phyloP scores from a whole-genome alignment of 2,113 vertebrate species.

The Sclerurus mexicanus region DNA sequence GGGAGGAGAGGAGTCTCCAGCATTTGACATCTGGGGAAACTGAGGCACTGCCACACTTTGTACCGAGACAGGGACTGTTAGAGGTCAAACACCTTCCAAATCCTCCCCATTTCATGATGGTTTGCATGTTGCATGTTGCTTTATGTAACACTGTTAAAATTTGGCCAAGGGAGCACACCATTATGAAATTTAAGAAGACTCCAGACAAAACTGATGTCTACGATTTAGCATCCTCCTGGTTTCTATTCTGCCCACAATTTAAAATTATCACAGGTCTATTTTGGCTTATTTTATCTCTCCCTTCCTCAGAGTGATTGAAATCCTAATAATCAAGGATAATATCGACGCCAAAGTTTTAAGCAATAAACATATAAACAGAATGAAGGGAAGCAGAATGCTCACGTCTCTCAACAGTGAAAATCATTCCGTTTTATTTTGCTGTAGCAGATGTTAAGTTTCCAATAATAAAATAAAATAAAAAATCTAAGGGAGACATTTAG shows the following conservation, averaged over 20 bases:
- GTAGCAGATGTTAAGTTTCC: constrained; percentile 72
- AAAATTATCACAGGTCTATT: background rate
- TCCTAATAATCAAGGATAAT: constrained; percentile 2
- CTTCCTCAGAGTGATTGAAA: background rate
- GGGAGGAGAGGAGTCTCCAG: background rate
- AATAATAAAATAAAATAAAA: constrained; percentile 60
- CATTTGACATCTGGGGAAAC: background rate
- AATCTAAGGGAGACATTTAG: constrained; percentile 63
- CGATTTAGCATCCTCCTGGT: background rate
- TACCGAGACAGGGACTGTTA: background rate
- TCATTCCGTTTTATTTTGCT: background rate
- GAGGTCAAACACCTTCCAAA: background rate
- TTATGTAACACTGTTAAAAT: background rate
- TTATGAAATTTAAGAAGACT: background rate
- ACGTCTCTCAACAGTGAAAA: constrained; percentile 44
- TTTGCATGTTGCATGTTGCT: background rate
- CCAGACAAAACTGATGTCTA: background rate
- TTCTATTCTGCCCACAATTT: background rate
- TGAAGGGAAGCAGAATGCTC: constrained; percentile 13
- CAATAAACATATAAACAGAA: constrained; percentile 64
- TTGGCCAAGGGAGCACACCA: background rate
- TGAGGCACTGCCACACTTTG: background rate
- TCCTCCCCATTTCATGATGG: background rate
- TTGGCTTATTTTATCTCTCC: background rate
- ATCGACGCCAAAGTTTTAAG: constrained; percentile 47